Percentiles rank a stretch among this genome's conserved stretches.
Conservation (phyloP, 2,113 vertebrate species). For the Hippopotamus amphibius region DNA sequence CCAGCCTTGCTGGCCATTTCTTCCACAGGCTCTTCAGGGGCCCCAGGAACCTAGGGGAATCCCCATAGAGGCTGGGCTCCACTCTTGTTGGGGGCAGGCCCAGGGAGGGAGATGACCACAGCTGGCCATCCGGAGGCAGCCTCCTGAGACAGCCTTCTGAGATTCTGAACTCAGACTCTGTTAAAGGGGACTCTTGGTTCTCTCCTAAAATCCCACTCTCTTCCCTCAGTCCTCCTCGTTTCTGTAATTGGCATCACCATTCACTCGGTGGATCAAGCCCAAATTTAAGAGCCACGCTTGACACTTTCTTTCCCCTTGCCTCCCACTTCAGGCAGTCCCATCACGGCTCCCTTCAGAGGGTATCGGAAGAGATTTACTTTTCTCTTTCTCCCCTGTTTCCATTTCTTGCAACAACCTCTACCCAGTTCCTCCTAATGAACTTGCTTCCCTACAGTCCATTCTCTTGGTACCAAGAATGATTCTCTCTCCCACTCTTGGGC, state of each 20-base stretch:
- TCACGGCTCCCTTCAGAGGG: background rate
- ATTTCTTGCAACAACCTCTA: background rate
- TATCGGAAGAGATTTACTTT: background rate
- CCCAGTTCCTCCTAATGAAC: background rate
- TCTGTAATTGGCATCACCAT: background rate
- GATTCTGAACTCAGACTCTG: background rate
- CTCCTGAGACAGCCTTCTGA: background rate
- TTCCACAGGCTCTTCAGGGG: background rate
- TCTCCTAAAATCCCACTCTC: background rate
- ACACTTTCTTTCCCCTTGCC: background rate
- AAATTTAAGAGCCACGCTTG: background rate
- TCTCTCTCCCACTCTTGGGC: background rate
- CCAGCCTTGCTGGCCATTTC: background rate
- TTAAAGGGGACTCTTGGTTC: conserved; percentile 1
- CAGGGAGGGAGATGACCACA: background rate
- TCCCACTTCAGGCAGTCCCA: background rate
- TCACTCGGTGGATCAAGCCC: background rate
- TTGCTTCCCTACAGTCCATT: background rate
- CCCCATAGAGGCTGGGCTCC: background rate
- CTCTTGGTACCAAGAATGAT: background rate
- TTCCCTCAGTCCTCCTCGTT: background rate
- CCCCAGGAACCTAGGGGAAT: conserved; percentile 9
- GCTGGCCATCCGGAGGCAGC: background rate
- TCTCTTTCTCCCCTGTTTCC: background rate
- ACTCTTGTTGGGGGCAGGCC: background rate